Conservation (phyloP, 2,113 vertebrate genomes). For the Chaenogobius annularis region DNA sequence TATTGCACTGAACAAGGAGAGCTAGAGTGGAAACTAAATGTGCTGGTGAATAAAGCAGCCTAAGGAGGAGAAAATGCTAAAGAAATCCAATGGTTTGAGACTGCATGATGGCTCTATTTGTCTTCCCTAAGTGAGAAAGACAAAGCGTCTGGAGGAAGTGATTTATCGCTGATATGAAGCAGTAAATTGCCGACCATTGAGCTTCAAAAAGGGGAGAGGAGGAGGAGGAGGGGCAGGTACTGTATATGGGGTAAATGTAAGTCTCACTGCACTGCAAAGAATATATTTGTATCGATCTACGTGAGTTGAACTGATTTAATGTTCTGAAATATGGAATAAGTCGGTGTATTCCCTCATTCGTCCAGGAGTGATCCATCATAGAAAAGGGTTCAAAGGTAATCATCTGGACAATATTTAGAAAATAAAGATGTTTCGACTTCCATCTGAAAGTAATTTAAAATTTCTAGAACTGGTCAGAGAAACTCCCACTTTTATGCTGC, state of each 20-base stretch:
- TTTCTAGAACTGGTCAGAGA: too few species aligned
- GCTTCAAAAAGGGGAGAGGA: constrained; percentile 11
- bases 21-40: constrained; percentile 39
- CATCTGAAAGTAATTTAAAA: too few species aligned
- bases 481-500: too few species aligned
- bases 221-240: constrained; percentile 15
- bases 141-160: constrained; percentile 41
- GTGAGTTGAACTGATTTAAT: not conserved
- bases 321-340: too few species aligned
- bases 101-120: constrained; percentile 33
- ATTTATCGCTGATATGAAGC: constrained; percentile 50
- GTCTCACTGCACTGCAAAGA: not conserved
- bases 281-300: not conserved
- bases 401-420: too few species aligned
- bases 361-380: too few species aligned
- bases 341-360: too few species aligned
- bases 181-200: constrained; percentile 52
- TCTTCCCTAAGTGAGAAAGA: constrained; percentile 45
- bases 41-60: constrained; percentile 36
- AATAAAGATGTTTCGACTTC: too few species aligned
- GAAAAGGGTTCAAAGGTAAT: too few species aligned
- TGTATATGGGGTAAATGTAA: not conserved
- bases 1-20: constrained; percentile 1
- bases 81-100: constrained; percentile 55
- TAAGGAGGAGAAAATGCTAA: constrained; percentile 41